phyloP scores from a whole-genome alignment of 2,888 invertebrate genomes.

The Pogonocherus hispidulus region DNA sequence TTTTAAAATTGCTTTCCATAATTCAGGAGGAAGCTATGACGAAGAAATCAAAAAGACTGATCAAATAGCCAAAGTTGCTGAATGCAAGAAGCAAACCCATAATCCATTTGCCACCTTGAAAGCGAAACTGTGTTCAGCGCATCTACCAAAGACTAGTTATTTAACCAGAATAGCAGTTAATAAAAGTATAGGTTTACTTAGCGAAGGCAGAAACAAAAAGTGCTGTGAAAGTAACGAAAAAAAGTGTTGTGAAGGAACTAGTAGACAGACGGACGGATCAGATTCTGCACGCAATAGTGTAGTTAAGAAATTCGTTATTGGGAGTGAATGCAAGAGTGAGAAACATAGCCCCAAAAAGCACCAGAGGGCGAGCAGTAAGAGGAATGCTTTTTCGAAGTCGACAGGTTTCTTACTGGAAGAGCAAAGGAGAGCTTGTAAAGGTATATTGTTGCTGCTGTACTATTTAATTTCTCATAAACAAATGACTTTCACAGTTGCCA shows the following conservation, averaged over 20 bases:
- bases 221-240: slow-evolving; percentile 54
- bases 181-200: slow-evolving; percentile 66
- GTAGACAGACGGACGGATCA: slow-evolving; percentile 20
- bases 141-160: slow-evolving; percentile 67
- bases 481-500: no score
- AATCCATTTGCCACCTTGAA: slow-evolving; percentile 67
- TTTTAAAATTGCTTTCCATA: slow-evolving; percentile 6
- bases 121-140: slow-evolving; percentile 68
- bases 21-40: slow-evolving; percentile 54
- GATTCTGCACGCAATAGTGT: slow-evolving; percentile 24
- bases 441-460: slow-evolving; percentile 19
- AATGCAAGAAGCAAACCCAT: slow-evolving; percentile 62
- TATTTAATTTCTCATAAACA: not conserved
- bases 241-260: slow-evolving; percentile 46
- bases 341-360: slow-evolving; percentile 62
- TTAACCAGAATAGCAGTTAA: slow-evolving; percentile 67
- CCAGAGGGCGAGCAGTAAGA: slow-evolving; percentile 54
- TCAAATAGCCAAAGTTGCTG: slow-evolving; percentile 63
- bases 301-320: slow-evolving; percentile 50
- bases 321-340: slow-evolving; percentile 59
- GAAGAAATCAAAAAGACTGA: slow-evolving; percentile 65
- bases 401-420: slow-evolving; percentile 65
- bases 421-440: slow-evolving; percentile 57
- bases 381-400: slow-evolving; percentile 64
- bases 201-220: slow-evolving; percentile 59